Evolutionary conservation across 2,113 vertebrate genomes (phyloP).

Genomic region (Ammodytes marinus): DNA sequence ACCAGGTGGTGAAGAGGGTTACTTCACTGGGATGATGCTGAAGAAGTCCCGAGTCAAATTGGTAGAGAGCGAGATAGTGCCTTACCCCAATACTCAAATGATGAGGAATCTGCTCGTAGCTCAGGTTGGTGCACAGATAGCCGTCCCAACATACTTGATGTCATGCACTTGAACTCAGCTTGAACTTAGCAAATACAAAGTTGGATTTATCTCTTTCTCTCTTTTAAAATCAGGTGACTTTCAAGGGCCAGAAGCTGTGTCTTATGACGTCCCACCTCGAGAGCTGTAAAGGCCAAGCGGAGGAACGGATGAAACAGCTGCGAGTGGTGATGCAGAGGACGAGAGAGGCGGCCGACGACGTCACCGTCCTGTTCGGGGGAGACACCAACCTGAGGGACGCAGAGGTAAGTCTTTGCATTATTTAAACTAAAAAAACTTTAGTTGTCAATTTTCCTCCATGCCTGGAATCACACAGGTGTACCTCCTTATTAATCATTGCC

Average conservation of each 20-base stretch:
- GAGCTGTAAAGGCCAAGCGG: slow-evolving; percentile 90
- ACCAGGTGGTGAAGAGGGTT: slow-evolving; percentile 89
- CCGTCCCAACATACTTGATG: neutral
- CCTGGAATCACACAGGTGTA: neutral
- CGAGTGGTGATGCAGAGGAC: slow-evolving; percentile 85
- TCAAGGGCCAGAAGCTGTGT: slow-evolving; percentile 88
- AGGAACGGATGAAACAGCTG: slow-evolving; percentile 91
- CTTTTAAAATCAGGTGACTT: slow-evolving; percentile 81
- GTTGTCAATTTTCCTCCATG: neutral
- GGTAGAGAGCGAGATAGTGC: slow-evolving; percentile 86
- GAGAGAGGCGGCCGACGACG: slow-evolving; percentile 82
- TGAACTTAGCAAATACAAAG: too few relatives aligned
- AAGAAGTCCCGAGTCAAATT: slow-evolving; percentile 92
- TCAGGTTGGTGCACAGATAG: slow-evolving; percentile 81
- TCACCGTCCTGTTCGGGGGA: slow-evolving; percentile 93
- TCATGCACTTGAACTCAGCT: neutral
- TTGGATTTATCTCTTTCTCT: neutral
- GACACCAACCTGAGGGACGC: slow-evolving; percentile 95
- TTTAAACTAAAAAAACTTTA: neutral
- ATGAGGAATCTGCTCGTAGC: slow-evolving; percentile 94
- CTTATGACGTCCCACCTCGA: slow-evolving; percentile 98
- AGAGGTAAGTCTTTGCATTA: slow-evolving; percentile 83
- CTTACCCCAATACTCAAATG: slow-evolving; percentile 92
- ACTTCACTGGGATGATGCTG: slow-evolving; percentile 94
- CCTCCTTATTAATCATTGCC: neutral